These are phyloP conservation scores for Lepidothrix coronata DNA, from an alignment of 2,113 vertebrate genomes.

Conservation along the genomic window DNA sequence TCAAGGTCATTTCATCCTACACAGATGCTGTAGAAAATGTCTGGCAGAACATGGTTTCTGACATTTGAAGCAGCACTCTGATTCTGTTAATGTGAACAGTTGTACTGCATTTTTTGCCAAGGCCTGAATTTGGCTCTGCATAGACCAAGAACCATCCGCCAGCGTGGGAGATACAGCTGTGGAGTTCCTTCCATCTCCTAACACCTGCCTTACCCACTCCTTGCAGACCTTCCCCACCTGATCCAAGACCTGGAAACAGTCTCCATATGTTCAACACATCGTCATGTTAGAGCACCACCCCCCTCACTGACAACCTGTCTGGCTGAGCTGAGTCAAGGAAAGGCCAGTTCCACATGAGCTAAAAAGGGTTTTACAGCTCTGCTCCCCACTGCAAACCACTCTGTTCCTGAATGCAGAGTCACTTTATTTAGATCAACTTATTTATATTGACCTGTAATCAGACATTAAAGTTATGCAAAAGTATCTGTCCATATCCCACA, in stretches of 20 bases:
- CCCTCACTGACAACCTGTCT: neutral
- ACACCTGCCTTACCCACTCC: neutral
- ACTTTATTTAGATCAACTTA: neutral
- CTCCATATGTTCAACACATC: no score
- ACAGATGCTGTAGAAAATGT: neutral
- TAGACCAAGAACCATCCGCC: neutral
- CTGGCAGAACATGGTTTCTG: neutral
- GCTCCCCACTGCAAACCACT: neutral
- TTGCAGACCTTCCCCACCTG: neutral
- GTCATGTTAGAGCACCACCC: neutral
- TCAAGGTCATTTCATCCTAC: neutral
- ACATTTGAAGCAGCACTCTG: neutral
- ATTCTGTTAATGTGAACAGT: neutral
- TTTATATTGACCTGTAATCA: neutral
- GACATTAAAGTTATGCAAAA: neutral
- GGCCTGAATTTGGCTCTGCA: neutral
- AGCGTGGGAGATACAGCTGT: accelerated
- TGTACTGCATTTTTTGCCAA: neutral
- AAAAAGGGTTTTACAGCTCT: neutral
- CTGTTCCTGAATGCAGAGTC: neutral
- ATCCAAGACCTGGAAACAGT: neutral
- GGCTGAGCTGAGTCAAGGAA: neutral
- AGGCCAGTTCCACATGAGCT: neutral
- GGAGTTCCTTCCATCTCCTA: neutral
- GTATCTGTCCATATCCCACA: neutral